phyloP scores from a whole-genome alignment of 2,113 vertebrate species.

The Brachypteracias leptosomus region DNA sequence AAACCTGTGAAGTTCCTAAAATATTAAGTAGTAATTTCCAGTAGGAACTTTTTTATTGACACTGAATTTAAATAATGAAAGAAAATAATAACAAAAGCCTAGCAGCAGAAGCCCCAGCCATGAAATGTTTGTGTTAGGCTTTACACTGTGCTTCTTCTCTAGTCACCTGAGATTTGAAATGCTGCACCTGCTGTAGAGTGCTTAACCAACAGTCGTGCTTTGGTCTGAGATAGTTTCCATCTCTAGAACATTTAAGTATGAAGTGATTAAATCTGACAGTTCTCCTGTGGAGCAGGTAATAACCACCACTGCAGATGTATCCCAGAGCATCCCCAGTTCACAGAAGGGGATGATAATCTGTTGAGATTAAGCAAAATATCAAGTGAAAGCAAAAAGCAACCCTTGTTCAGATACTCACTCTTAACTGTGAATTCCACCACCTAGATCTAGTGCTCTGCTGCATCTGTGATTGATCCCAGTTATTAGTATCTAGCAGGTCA shows the following conservation, averaged over 20 bases:
- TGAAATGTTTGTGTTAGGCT: background rate
- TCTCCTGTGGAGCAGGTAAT: background rate
- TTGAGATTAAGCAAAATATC: background rate
- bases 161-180: conserved; percentile 14
- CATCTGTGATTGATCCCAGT: background rate
- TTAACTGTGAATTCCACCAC: background rate
- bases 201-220: background rate
- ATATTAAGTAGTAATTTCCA: background rate
- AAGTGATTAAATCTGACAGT: conserved; percentile 21
- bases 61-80: conserved; percentile 20
- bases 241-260: background rate
- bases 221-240: background rate
- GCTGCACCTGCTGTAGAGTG: background rate
- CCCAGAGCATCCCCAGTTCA: background rate
- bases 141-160: background rate
- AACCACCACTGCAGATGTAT: background rate
- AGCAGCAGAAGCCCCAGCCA: background rate
- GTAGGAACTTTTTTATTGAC: background rate
- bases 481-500: background rate
- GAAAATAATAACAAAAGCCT: background rate
- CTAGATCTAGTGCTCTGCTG: background rate
- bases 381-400: background rate
- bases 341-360: background rate
- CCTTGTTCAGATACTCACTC: background rate
- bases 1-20: background rate